Evolutionary conservation across 2,888 invertebrate species (phyloP).

Genomic region (Gryllus longicercus): DNA sequence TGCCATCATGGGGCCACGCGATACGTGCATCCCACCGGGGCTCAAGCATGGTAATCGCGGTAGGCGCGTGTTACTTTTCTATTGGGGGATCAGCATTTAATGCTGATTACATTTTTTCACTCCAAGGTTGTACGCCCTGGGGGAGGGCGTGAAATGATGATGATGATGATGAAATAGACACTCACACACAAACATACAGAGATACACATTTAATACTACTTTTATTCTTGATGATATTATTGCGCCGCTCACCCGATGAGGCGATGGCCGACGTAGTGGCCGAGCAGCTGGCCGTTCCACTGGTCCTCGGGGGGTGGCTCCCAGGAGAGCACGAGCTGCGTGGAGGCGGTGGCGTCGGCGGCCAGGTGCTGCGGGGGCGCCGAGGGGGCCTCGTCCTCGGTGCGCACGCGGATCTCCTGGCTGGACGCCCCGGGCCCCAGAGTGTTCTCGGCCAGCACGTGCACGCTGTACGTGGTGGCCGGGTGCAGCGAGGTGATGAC

Average conservation of each 20-base stretch:
- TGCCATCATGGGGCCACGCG: too few species aligned
- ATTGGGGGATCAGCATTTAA: too few species aligned
- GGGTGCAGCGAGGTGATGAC: slow-evolving; percentile 56
- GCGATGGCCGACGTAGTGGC: slow-evolving; percentile 42
- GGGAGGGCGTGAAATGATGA: too few species aligned
- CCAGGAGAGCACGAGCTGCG: slow-evolving; percentile 41
- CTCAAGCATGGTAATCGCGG: too few species aligned
- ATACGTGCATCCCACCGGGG: too few species aligned
- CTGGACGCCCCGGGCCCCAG: slow-evolving; percentile 48
- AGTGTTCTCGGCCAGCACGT: slow-evolving; percentile 58
- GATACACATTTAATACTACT: too few species aligned
- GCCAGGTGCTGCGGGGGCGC: slow-evolving; percentile 39
- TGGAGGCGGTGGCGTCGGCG: slow-evolving; percentile 39
- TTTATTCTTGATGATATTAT: too few species aligned
- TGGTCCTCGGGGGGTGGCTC: slow-evolving; percentile 42
- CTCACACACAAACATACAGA: too few species aligned
- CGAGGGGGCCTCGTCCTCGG: slow-evolving; percentile 35
- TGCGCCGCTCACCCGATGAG: slow-evolving; percentile 38
- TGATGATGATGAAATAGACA: too few species aligned
- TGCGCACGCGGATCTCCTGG: slow-evolving; percentile 37
- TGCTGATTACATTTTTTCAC: too few species aligned
- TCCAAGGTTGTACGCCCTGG: too few species aligned
- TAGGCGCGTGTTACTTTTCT: too few species aligned
- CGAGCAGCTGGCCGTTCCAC: slow-evolving; percentile 42
- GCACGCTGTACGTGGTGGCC: slow-evolving; percentile 54